phyloP scores from a whole-genome alignment of 2,888 invertebrate genomes.

The Phytoseiulus persimilis region DNA sequence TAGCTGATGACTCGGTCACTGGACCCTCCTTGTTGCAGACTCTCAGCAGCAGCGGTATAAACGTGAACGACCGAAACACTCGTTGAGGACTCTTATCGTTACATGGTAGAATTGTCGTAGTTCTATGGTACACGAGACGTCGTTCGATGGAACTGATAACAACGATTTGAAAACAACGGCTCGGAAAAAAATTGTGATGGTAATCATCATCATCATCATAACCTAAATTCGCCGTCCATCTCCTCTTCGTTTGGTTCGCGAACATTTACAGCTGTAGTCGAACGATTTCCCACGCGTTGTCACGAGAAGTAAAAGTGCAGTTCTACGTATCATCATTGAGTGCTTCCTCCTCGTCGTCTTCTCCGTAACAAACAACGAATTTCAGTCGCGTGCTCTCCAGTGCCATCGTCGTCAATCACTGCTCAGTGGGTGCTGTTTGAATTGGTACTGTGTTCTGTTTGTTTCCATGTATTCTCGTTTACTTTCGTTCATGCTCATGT shows the following conservation, averaged over 20 bases:
- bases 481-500: neutral
- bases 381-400: neutral
- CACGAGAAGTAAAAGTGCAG: neutral
- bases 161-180: neutral
- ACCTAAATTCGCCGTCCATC: neutral
- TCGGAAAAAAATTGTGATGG: neutral
- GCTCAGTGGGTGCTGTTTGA: neutral
- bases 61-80: neutral
- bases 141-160: neutral
- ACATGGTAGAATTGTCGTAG: neutral
- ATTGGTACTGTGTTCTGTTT: neutral
- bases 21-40: neutral
- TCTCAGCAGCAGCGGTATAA: neutral
- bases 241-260: neutral
- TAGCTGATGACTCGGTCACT: neutral
- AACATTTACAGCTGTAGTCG: neutral
- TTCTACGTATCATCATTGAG: neutral
- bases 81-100: neutral
- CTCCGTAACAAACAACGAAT: neutral
- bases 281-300: neutral
- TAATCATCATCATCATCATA: neutral
- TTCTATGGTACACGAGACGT: neutral
- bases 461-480: neutral
- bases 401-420: neutral
- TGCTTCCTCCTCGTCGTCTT: neutral